Evolutionary conservation across 2,888 invertebrate species (phyloP).

Genomic region (Neoitamus cyanurus): DNA sequence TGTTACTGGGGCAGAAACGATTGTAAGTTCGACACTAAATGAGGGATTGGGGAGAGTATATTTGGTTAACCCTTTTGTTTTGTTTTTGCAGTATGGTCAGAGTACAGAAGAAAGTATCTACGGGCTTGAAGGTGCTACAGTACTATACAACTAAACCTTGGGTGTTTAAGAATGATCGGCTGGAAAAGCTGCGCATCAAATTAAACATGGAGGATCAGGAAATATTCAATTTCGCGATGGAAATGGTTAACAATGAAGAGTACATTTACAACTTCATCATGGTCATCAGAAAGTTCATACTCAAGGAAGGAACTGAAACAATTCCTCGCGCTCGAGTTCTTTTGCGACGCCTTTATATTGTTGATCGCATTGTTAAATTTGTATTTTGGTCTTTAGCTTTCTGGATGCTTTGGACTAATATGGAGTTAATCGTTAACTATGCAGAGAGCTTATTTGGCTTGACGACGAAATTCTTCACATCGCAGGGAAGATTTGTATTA

Average conservation of each 20-base stretch:
- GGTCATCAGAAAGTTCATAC: slow-evolving; percentile 84
- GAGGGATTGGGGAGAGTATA: not conserved
- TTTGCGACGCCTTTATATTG: slow-evolving; percentile 66
- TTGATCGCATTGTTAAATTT: slow-evolving; percentile 66
- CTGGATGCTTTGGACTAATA: slow-evolving; percentile 63
- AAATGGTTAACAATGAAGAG: slow-evolving; percentile 71
- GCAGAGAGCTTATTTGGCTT: slow-evolving; percentile 59
- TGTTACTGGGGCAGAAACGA: slow-evolving; percentile 77
- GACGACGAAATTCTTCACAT: slow-evolving; percentile 53
- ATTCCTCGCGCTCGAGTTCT: slow-evolving; percentile 74
- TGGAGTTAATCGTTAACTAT: slow-evolving; percentile 60
- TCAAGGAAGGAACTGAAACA: slow-evolving; percentile 84
- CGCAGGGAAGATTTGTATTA: slow-evolving; percentile 21
- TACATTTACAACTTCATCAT: slow-evolving; percentile 79
- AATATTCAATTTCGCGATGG: slow-evolving; percentile 71
- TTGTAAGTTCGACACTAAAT: slow-evolving; percentile 73
- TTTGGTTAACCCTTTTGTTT: not conserved
- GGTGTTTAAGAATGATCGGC: slow-evolving; percentile 77
- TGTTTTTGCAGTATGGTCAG: slow-evolving; percentile 69
- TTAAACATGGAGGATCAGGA: slow-evolving; percentile 71
- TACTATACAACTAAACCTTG: slow-evolving; percentile 85
- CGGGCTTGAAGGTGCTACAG: slow-evolving; percentile 73
- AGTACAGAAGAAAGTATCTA: slow-evolving; percentile 70
- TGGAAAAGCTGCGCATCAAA: slow-evolving; percentile 68
- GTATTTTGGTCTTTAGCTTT: slow-evolving; percentile 59